Conservation (phyloP, 2,888 invertebrate species). For the Drosophila algonquin region DNA sequence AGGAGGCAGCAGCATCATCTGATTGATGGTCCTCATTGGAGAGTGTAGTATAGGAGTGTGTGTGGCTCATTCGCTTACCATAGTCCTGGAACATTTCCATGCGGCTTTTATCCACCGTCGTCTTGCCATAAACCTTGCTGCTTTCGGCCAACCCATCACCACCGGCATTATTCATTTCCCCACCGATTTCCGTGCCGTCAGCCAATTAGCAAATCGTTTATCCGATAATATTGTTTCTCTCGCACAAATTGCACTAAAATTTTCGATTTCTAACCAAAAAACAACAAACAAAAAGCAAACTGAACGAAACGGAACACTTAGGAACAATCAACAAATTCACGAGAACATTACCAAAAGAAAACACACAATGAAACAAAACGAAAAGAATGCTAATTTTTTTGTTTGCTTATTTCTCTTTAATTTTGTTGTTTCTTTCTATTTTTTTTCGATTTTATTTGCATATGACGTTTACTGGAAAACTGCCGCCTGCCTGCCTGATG, state of each 20-base stretch:
- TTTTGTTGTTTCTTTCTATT: slow-evolving; percentile 23
- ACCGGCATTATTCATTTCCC: slow-evolving; percentile 60
- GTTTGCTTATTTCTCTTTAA: slow-evolving; percentile 14
- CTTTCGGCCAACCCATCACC: not conserved
- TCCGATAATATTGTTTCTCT: slow-evolving; percentile 45
- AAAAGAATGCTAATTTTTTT: slow-evolving; percentile 63
- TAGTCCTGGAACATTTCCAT: slow-evolving; percentile 45
- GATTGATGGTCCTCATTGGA: slow-evolving; percentile 58
- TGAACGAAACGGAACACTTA: slow-evolving; percentile 41
- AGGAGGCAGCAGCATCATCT: slow-evolving; percentile 58
- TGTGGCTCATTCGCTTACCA: slow-evolving; percentile 53
- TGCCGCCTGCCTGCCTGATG: not conserved
- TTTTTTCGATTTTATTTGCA: slow-evolving; percentile 34
- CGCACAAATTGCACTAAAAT: slow-evolving; percentile 57
- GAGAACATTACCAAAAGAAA: slow-evolving; percentile 9
- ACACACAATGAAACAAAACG: slow-evolving; percentile 3
- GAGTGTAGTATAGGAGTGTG: not conserved
- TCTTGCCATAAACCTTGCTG: slow-evolving; percentile 50
- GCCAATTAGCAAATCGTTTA: slow-evolving; percentile 70
- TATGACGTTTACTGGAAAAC: slow-evolving; percentile 48
- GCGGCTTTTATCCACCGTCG: slow-evolving; percentile 49
- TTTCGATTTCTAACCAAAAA: slow-evolving; percentile 47
- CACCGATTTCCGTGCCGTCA: slow-evolving; percentile 69
- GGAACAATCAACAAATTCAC: slow-evolving; percentile 52
- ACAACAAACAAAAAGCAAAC: no score